Evolutionary conservation across 1,140 invertebrate genomes (phyloP).

Genomic region (Tribolium madens): DNA sequence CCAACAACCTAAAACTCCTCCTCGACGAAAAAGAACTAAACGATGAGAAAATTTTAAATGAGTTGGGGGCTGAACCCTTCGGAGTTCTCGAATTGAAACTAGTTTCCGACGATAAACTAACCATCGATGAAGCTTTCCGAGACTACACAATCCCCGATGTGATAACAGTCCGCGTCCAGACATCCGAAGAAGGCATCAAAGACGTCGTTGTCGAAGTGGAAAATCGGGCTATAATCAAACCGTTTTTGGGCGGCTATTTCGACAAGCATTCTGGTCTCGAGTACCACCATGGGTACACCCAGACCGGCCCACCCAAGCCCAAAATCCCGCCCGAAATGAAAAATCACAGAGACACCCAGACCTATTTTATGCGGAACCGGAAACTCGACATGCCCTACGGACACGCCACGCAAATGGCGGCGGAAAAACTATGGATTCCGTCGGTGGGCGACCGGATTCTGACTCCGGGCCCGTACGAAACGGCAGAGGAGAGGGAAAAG

Average conservation of each 20-base stretch:
- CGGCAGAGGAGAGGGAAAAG: conserved; percentile 68
- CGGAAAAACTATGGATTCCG: conserved; percentile 70
- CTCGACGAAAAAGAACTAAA: neutral
- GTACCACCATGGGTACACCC: conserved; percentile 75
- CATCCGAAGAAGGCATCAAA: conserved; percentile 65
- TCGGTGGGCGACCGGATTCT: conserved; percentile 70
- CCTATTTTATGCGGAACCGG: conserved; percentile 66
- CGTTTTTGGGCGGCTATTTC: conserved; percentile 74
- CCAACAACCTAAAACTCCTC: conserved; percentile 29
- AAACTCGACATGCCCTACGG: conserved; percentile 67
- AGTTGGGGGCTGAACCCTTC: conserved; percentile 52
- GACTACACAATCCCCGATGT: conserved; percentile 67
- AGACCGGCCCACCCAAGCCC: conserved; percentile 72
- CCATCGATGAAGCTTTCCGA: conserved; percentile 57
- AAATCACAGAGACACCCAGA: conserved; percentile 72
- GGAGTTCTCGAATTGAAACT: conserved; percentile 58
- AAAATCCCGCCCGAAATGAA: conserved; percentile 67
- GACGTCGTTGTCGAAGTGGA: conserved; percentile 73
- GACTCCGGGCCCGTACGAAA: conserved; percentile 69
- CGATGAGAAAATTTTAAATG: conserved; percentile 28
- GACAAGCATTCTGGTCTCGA: conserved; percentile 69
- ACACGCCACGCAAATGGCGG: conserved; percentile 70
- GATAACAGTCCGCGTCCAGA: conserved; percentile 68
- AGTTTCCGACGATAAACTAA: conserved; percentile 51
- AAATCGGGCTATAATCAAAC: conserved; percentile 70